Percentiles rank a stretch among this genome's conserved stretches.
These are phyloP conservation scores for Helleia helle DNA, from an alignment of 2,888 invertebrate species.

Conservation along the genomic window DNA sequence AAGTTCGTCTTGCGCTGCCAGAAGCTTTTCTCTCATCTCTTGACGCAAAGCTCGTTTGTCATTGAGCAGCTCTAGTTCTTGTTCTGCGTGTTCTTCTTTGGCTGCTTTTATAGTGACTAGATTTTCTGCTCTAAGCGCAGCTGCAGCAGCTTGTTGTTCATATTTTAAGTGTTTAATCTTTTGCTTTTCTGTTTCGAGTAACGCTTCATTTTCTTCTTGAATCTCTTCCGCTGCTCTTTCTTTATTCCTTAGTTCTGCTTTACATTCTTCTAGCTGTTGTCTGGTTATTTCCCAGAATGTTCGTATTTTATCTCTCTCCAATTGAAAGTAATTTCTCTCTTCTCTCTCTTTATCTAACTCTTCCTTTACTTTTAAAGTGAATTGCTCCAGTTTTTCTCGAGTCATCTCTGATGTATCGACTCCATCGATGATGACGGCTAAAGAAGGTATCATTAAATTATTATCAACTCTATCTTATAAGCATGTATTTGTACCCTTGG, in stretches of 20 bases:
- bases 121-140: slow-evolving; percentile 88
- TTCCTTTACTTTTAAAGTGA: slow-evolving; percentile 87
- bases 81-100: slow-evolving; percentile 85
- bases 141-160: slow-evolving; percentile 89
- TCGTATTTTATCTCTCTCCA: slow-evolving; percentile 94
- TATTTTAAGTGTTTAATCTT: slow-evolving; percentile 95
- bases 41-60: slow-evolving; percentile 81
- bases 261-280: slow-evolving; percentile 89
- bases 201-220: slow-evolving; percentile 88
- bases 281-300: slow-evolving; percentile 97
- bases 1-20: slow-evolving; percentile 81
- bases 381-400: slow-evolving; percentile 92
- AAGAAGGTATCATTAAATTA: slow-evolving; percentile 22
- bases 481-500: too few relatives aligned
- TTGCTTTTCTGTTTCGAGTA: slow-evolving; percentile 91
- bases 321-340: slow-evolving; percentile 95
- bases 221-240: slow-evolving; percentile 91
- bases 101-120: slow-evolving; percentile 87
- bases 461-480: too few relatives aligned
- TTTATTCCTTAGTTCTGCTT: slow-evolving; percentile 77
- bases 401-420: slow-evolving; percentile 94
- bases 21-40: slow-evolving; percentile 79
- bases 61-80: slow-evolving; percentile 83
- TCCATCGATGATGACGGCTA: slow-evolving; percentile 86
- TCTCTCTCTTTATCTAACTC: slow-evolving; percentile 95